Conservation (phyloP, 1,140 invertebrate species). For the Temnothorax longispinosus region DNA sequence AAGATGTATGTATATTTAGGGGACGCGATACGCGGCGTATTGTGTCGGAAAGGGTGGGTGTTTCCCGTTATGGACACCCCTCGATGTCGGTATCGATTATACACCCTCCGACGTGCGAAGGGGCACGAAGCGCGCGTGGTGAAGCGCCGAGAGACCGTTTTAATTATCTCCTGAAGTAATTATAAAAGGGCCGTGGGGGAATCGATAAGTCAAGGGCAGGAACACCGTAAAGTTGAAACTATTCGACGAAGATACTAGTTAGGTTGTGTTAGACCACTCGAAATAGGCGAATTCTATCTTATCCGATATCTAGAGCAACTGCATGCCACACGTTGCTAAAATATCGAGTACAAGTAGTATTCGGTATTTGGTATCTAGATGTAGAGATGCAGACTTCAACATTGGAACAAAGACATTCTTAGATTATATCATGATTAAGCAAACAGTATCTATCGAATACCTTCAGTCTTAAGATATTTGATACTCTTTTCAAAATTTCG, state of each 20-base stretch:
- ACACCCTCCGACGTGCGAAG: constrained; percentile 72
- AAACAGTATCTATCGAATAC: background rate
- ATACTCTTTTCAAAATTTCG: background rate
- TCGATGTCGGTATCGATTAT: constrained; percentile 83
- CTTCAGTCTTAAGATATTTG: background rate
- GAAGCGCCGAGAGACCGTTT: constrained; percentile 76
- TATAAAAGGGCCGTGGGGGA: constrained; percentile 70
- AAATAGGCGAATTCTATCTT: background rate
- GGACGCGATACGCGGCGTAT: constrained; percentile 62
- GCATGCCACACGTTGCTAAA: background rate
- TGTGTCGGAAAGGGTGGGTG: constrained; percentile 66
- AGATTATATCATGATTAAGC: background rate
- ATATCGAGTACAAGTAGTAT: background rate
- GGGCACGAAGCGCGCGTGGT: constrained; percentile 65
- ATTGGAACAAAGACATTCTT: background rate
- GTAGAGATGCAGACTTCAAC: too few species aligned
- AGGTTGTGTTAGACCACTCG: background rate
- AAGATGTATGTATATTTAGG: constrained; percentile 73
- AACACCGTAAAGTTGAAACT: constrained; percentile 34
- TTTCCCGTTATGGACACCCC: constrained; percentile 81
- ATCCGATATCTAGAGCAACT: background rate
- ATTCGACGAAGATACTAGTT: constrained; percentile 16
- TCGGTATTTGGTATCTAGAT: background rate
- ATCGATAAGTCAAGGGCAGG: constrained; percentile 72
- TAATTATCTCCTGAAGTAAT: constrained; percentile 81